Conservation (phyloP, 2,113 vertebrate species). For the Paramormyrops kingsleyae region DNA sequence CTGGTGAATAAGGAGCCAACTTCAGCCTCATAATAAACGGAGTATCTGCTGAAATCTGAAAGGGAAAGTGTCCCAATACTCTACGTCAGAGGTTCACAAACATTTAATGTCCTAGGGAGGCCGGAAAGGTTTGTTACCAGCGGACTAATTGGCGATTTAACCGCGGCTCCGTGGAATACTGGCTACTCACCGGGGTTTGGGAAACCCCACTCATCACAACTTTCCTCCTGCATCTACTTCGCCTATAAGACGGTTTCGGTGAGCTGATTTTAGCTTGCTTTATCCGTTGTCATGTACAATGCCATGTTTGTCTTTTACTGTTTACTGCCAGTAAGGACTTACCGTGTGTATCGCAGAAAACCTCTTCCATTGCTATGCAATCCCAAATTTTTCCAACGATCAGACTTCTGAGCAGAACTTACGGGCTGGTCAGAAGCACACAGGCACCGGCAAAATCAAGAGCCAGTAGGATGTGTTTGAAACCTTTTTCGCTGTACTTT, state of each 20-base stretch:
- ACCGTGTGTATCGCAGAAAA: conserved; percentile 23
- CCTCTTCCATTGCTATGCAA: conserved; percentile 5
- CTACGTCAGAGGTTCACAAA: not conserved
- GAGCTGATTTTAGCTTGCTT: not conserved
- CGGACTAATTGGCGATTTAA: not conserved
- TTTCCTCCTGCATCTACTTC: not conserved
- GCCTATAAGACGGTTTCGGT: not conserved
- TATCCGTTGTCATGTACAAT: not conserved
- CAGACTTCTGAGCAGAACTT: not conserved
- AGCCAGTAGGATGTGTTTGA: not conserved
- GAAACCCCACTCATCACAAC: not conserved
- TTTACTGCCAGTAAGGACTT: not conserved
- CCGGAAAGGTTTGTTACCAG: not conserved
- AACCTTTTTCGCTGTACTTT: not conserved
- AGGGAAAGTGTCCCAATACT: not conserved
- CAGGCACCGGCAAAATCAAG: not conserved
- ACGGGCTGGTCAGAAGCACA: not conserved
- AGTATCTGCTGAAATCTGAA: not conserved
- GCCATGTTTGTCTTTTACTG: not conserved
- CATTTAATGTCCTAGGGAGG: not conserved
- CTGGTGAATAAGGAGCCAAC: too few species aligned
- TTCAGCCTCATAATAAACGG: not conserved
- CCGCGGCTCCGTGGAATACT: not conserved
- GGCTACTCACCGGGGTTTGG: not conserved
- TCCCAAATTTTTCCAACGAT: not conserved